Evolutionary conservation across 2,888 invertebrate species (phyloP).

Genomic region (Drosophila fungiperda): DNA sequence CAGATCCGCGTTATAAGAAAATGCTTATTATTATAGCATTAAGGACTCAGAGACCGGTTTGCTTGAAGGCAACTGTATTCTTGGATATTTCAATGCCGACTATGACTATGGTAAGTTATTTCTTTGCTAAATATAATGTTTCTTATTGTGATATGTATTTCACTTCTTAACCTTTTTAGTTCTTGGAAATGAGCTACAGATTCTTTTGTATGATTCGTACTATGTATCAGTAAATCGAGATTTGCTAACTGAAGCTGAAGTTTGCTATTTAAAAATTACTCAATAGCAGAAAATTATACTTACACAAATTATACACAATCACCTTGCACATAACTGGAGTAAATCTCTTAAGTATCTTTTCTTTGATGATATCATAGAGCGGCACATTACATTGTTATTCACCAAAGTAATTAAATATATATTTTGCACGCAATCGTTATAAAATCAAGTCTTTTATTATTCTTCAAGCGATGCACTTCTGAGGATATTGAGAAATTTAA

Average conservation of each 20-base stretch:
- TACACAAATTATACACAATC: neutral
- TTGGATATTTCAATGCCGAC: slow-evolving; percentile 69
- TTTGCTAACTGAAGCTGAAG: neutral
- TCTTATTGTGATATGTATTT: too few relatives aligned
- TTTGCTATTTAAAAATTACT: neutral
- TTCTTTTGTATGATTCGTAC: slow-evolving; percentile 74
- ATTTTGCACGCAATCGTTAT: neutral
- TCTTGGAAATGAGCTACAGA: slow-evolving; percentile 68
- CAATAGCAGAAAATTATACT: neutral
- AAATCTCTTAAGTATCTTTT: neutral
- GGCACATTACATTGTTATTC: neutral
- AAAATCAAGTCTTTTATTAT: neutral
- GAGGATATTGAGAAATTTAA: neutral
- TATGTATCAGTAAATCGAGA: slow-evolving; percentile 61
- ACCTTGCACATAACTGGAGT: neutral
- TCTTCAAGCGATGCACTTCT: neutral
- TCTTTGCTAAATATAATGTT: neutral
- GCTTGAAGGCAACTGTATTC: slow-evolving; percentile 67
- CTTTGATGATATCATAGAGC: neutral
- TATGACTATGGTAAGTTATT: slow-evolving; percentile 63
- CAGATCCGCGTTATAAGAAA: slow-evolving; percentile 63
- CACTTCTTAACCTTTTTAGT: slow-evolving; percentile 39
- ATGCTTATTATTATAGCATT: slow-evolving; percentile 63
- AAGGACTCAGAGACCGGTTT: slow-evolving; percentile 68
- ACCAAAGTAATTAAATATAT: neutral